Percentiles rank a stretch among this genome's conserved stretches.
Evolutionary conservation across 2,113 vertebrate species (phyloP).

Genomic region (Scomber japonicus): DNA sequence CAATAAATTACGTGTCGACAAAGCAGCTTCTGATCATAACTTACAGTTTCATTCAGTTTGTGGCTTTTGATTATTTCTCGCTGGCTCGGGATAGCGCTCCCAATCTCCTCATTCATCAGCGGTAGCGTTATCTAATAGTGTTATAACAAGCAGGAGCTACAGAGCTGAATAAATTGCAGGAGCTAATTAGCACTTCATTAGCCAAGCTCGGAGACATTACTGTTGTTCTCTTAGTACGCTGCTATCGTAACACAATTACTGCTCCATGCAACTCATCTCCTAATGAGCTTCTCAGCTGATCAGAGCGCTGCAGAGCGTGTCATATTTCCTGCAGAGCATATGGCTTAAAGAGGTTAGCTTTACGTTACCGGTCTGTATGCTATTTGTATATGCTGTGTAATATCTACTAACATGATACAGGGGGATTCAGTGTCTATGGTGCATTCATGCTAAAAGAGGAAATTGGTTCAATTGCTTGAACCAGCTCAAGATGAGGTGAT

Average conservation of each 20-base stretch:
- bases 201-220: constrained; percentile 23
- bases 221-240: constrained; percentile 36
- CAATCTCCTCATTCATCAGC: constrained; percentile 37
- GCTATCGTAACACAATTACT: constrained; percentile 37
- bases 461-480: constrained; percentile 23
- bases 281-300: constrained; percentile 51
- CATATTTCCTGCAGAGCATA: constrained; percentile 54
- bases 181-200: constrained; percentile 71
- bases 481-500: constrained; percentile 8
- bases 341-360: constrained; percentile 54
- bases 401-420: constrained; percentile 53
- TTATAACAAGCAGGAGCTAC: constrained; percentile 38
- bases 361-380: constrained; percentile 20
- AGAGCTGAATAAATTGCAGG: constrained; percentile 31
- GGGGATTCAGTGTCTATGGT: constrained; percentile 38
- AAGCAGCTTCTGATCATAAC: constrained; percentile 30
- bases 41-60: constrained; percentile 19
- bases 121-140: constrained; percentile 26
- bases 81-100: not conserved
- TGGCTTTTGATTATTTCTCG: not conserved
- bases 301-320: constrained; percentile 30
- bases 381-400: constrained; percentile 52
- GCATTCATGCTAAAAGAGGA: constrained; percentile 24
- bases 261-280: constrained; percentile 42
- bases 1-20: constrained; percentile 10